A percentile compares a stretch with the other conserved stretches of the same genome.
Conservation (phyloP, 2,888 invertebrate genomes). For the Tigriopus californicus region DNA sequence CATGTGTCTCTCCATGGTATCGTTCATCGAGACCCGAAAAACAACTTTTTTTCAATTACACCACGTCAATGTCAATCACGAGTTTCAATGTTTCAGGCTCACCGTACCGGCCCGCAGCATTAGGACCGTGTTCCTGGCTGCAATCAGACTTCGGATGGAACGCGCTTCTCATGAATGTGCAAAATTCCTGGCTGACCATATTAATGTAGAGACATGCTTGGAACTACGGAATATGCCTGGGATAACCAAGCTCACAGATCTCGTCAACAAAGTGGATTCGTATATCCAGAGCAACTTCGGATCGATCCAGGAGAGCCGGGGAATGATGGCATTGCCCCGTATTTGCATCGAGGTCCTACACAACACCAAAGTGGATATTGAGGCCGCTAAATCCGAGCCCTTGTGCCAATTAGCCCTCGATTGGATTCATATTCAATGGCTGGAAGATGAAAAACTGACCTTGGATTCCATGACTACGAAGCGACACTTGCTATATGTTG, state of each 20-base stretch:
- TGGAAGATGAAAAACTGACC: conserved; percentile 22
- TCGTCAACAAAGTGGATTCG: conserved; percentile 44
- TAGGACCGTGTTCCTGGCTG: conserved; percentile 58
- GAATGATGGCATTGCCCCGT: conserved; percentile 43
- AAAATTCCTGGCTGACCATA: conserved; percentile 43
- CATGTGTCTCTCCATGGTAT: too few relatives aligned
- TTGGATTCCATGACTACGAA: conserved; percentile 20
- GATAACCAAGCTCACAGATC: conserved; percentile 29
- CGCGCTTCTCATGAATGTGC: conserved; percentile 50
- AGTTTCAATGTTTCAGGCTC: conserved; percentile 29
- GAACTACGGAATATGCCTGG: conserved; percentile 36
- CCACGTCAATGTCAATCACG: too few relatives aligned
- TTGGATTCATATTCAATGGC: conserved; percentile 35
- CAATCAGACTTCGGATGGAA: conserved; percentile 54
- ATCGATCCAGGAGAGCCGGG: conserved; percentile 27
- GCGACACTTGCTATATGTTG: conserved; percentile 53
- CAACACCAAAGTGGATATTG: conserved; percentile 47
- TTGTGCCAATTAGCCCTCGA: conserved; percentile 43
- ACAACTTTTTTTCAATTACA: too few relatives aligned
- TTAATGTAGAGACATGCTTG: conserved; percentile 36
- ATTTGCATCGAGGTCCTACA: conserved; percentile 54
- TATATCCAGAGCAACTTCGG: conserved; percentile 49
- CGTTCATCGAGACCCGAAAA: too few relatives aligned
- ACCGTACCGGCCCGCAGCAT: conserved; percentile 38
- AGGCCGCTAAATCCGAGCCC: conserved; percentile 34